These are phyloP conservation scores for Malurus splendens DNA, from an alignment of 2,797 vertebrate species.

Conservation along the genomic window DNA sequence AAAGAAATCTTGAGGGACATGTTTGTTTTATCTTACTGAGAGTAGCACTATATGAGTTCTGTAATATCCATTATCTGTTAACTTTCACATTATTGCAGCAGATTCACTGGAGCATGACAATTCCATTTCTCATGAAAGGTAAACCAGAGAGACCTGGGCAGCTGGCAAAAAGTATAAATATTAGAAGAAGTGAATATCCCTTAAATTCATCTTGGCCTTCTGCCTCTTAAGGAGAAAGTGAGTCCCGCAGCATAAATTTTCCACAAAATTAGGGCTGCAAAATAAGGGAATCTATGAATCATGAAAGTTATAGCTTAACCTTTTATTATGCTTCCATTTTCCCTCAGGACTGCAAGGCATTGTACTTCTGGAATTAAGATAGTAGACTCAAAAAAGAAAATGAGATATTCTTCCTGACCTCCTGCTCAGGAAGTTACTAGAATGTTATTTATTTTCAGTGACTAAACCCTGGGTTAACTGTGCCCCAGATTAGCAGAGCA, in stretches of 20 bases:
- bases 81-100: not conserved
- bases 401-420: not conserved
- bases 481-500: not conserved
- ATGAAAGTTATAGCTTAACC: not conserved
- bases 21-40: not conserved
- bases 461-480: not conserved
- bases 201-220: not conserved
- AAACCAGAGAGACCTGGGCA: not conserved
- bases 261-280: not conserved
- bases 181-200: not conserved
- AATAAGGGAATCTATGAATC: not conserved
- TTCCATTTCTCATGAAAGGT: not conserved
- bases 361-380: slow-evolving; percentile 18
- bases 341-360: not conserved
- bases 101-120: not conserved
- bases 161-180: not conserved
- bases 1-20: not conserved
- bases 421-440: not conserved
- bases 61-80: not conserved
- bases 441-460: not conserved
- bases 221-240: not conserved
- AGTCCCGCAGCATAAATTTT: not conserved
- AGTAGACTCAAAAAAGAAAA: slow-evolving; percentile 8
- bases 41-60: not conserved
- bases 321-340: not conserved